Evolutionary conservation across 2,113 vertebrate species (phyloP), one percentile per base, ranked within the genome.

Genomic region (Oryzias woworae): DNA sequence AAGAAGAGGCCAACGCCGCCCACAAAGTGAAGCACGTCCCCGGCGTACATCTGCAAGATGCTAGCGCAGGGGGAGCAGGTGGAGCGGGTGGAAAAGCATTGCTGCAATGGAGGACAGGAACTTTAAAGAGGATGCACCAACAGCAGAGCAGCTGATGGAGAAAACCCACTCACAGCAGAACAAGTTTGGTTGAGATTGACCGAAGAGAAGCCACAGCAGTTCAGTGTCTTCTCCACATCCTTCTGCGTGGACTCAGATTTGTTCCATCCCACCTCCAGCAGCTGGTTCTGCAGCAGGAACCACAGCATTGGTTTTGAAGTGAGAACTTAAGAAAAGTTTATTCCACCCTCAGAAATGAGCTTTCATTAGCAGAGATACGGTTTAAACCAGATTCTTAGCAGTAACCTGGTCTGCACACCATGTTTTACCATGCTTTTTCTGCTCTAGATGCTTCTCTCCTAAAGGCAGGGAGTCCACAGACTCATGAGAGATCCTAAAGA

Each of bases 1-100:
- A 99, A 99, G 90, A 99, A 98, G 62, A 99, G 95, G 2, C 97
- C 95, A 26, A 96, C 92, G 5, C 96, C 95, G 0, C 97, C 97
- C 0, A 98, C 95, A 41, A 95, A 94, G 56, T 83, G 92, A 65
- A 99, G 88, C 57, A 98, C 95, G 71, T 95, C 90, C 4, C 91
- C 94, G 0, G 95, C 91, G 1, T 96, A 94, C 46, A 72, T 77
- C 88, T 93, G 93, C 79, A 99, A 94, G 78, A 92, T 94, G 0
- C 77, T 82, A 1, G 93, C 92, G 63, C 96, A 99, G 0, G 82
- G 71, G 0, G 15, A 18, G 70, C 96, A 98, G 0, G 58, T 7
- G 2, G 3, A 62, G 0, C 54, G 10, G 0, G 0, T 1, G 45
- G n/a, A 75, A 47, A 81, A 67, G 80, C 96, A 98, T 5, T 60